A percentile compares a stretch with the other conserved stretches of the same genome.
Conservation (phyloP, 2,113 vertebrate genomes). For the Dicentrarchus labrax region DNA sequence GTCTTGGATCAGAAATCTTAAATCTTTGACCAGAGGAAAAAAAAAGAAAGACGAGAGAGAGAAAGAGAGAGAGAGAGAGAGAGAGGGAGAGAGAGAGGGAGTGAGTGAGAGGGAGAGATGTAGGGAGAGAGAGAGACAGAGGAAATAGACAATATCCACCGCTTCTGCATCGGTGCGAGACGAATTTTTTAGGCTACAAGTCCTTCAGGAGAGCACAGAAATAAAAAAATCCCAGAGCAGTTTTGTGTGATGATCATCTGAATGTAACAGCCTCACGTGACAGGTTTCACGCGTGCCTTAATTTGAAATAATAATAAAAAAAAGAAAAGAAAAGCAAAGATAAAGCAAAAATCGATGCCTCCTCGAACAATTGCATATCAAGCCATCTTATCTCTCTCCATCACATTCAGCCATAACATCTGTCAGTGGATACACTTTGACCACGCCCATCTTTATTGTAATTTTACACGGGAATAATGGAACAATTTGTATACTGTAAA, state of each 20-base stretch:
- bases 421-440: constrained; percentile 77
- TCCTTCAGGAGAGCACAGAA: constrained; percentile 61
- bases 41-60: constrained; percentile 11
- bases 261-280: constrained; percentile 36
- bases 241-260: constrained; percentile 51
- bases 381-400: constrained; percentile 81
- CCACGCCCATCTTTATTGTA: constrained; percentile 85
- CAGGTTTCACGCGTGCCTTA: constrained; percentile 37
- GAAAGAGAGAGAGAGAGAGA: neutral
- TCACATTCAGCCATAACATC: constrained; percentile 82
- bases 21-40: constrained; percentile 64
- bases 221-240: constrained; percentile 58
- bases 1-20: constrained; percentile 82
- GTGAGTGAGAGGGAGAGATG: neutral
- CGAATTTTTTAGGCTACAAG: constrained; percentile 68
- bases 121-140: neutral
- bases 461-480: constrained; percentile 69
- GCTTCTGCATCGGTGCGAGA: constrained; percentile 71
- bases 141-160: constrained; percentile 74
- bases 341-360: constrained; percentile 47
- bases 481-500: constrained; percentile 50
- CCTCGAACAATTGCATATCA: constrained; percentile 78
- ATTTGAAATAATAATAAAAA: constrained; percentile 15
- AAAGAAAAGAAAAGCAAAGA: neutral
- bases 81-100: neutral